phyloP scores from a whole-genome alignment of 1,140 invertebrate species.

The Parapsyche elsis region DNA sequence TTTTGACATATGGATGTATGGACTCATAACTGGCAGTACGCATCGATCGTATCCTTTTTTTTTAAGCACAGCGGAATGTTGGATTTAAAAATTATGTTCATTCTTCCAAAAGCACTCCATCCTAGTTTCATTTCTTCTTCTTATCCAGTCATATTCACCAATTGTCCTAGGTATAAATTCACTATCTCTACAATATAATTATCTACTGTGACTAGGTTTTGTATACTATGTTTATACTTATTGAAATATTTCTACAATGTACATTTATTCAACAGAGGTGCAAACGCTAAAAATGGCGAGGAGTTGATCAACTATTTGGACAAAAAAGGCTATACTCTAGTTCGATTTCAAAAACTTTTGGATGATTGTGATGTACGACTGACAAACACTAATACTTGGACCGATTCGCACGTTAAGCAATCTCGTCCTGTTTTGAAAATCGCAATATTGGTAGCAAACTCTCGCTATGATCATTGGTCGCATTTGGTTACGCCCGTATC shows the following conservation, averaged over 20 bases:
- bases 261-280: slow-evolving; percentile 35
- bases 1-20: too few relatives aligned
- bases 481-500: slow-evolving; percentile 62
- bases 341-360: slow-evolving; percentile 47
- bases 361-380: slow-evolving; percentile 36
- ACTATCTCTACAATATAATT: too few relatives aligned
- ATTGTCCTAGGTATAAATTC: too few relatives aligned
- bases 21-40: too few relatives aligned
- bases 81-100: too few relatives aligned
- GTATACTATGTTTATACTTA: too few relatives aligned
- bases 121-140: too few relatives aligned
- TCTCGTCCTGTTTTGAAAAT: slow-evolving; percentile 38
- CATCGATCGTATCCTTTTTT: too few relatives aligned
- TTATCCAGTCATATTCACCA: not conserved
- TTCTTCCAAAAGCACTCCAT: too few relatives aligned
- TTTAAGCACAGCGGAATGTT: too few relatives aligned
- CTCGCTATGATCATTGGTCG: slow-evolving; percentile 61
- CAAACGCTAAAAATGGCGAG: not conserved
- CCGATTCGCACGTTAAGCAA: not conserved
- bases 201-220: too few relatives aligned
- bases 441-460: slow-evolving; percentile 50
- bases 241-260: not conserved
- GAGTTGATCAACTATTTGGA: slow-evolving; percentile 47
- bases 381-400: not conserved
- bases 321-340: slow-evolving; percentile 41